phyloP scores from a whole-genome alignment of 2,888 invertebrate genomes.

The Euphydryas editha region DNA sequence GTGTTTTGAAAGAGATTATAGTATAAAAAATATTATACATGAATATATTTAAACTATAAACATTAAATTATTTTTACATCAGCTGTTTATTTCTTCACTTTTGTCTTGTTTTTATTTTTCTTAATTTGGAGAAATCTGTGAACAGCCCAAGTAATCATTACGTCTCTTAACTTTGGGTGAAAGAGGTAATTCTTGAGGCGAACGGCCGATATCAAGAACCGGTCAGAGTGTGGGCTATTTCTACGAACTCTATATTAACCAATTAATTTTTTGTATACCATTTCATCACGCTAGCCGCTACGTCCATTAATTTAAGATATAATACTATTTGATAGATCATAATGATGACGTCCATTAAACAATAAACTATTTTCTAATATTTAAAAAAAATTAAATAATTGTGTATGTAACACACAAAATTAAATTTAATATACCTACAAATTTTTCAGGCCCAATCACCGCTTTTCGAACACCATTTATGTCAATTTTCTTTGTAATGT shows the following conservation, averaged over 20 bases:
- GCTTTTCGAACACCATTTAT: no score
- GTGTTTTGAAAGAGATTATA: no score
- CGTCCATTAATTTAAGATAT: not conserved
- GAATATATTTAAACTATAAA: not conserved
- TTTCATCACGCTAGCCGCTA: slow-evolving; percentile 3
- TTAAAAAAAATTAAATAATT: not conserved
- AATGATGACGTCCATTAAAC: not conserved
- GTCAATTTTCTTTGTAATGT: no score
- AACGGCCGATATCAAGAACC: slow-evolving; percentile 46
- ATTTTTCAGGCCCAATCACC: no score
- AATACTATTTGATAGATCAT: not conserved
- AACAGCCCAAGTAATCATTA: slow-evolving; percentile 11
- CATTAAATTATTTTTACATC: not conserved
- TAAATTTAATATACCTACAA: no score
- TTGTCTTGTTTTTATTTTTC: not conserved
- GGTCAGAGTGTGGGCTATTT: slow-evolving; percentile 46
- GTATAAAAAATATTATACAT: no score
- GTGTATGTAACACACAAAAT: no score
- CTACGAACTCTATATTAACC: slow-evolving; percentile 37
- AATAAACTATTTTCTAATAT: not conserved
- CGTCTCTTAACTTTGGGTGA: slow-evolving; percentile 34
- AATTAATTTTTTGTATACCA: slow-evolving; percentile 19
- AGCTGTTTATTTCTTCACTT: not conserved
- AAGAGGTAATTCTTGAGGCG: slow-evolving; percentile 37
- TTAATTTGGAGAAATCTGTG: not conserved